Conservation (phyloP, 2,113 vertebrate species). For the Gyps fulvus region DNA sequence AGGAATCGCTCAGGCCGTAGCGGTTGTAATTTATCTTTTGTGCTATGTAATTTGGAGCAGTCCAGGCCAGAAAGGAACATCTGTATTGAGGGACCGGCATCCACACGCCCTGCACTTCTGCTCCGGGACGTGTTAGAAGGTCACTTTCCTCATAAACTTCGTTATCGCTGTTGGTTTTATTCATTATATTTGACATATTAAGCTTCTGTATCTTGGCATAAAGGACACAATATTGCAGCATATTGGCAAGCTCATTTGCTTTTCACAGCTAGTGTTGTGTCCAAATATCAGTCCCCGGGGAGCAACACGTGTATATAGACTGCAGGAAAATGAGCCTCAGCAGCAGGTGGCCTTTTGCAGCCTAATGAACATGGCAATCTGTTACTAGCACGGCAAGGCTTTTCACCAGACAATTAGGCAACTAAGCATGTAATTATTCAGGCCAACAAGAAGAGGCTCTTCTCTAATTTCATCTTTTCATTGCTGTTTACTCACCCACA, state of each 20-base stretch:
- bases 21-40: conserved; percentile 76
- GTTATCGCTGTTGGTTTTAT: conserved; percentile 84
- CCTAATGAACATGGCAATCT: conserved; percentile 99
- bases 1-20: conserved; percentile 61
- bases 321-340: conserved; percentile 88
- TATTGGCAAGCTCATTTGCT: conserved; percentile 99
- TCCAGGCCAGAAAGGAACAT: conserved; percentile 73
- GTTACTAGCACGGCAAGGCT: conserved; percentile 90
- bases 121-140: conserved; percentile 68
- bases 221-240: conserved; percentile 97
- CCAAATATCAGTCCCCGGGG: conserved; percentile 92
- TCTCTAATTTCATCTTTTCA: conserved; percentile 99
- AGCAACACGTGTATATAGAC: conserved; percentile 89
- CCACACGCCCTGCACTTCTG: conserved; percentile 57
- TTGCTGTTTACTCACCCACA: conserved; percentile 99
- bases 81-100: conserved; percentile 66
- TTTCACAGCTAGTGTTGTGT: conserved; percentile 92
- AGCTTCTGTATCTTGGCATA: conserved; percentile 95
- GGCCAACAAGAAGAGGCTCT: conserved; percentile 98
- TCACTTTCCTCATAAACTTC: conserved; percentile 78
- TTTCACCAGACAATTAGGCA: conserved; percentile 99
- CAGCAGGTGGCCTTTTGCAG: conserved; percentile 99
- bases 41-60: conserved; percentile 72
- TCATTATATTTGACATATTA: conserved; percentile 95
- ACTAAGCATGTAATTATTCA: conserved; percentile 99